Evolutionary conservation across 2,888 invertebrate species (phyloP).

Genomic region (Vesta saturnalis): DNA sequence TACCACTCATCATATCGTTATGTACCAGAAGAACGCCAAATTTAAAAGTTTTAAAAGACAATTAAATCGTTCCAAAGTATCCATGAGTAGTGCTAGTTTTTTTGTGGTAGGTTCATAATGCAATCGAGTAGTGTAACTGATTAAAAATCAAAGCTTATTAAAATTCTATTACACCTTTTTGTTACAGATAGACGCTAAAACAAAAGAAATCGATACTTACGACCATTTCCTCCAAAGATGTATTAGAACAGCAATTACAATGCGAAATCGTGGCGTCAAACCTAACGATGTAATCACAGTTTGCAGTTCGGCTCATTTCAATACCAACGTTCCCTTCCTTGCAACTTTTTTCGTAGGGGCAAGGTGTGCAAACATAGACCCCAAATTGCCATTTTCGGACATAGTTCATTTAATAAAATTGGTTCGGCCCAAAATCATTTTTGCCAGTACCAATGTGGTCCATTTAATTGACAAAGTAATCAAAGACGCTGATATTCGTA

Average conservation of each 20-base stretch:
- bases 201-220: slow-evolving; percentile 60
- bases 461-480: slow-evolving; percentile 39
- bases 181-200: slow-evolving; percentile 63
- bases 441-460: background rate
- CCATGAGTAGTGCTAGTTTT: too few relatives aligned
- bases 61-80: too few relatives aligned
- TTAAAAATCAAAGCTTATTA: too few relatives aligned
- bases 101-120: too few relatives aligned
- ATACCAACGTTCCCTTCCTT: slow-evolving; percentile 60
- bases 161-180: too few relatives aligned
- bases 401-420: too few relatives aligned
- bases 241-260: slow-evolving; percentile 59
- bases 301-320: slow-evolving; percentile 61
- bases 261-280: slow-evolving; percentile 56
- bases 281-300: slow-evolving; percentile 60
- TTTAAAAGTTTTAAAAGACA: too few relatives aligned
- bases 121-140: too few relatives aligned
- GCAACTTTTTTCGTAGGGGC: slow-evolving; percentile 58
- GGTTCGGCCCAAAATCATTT: too few relatives aligned
- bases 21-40: too few relatives aligned
- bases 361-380: slow-evolving; percentile 40
- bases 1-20: too few relatives aligned
- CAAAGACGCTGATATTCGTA: too few relatives aligned
- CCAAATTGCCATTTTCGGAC: slow-evolving; percentile 39
- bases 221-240: slow-evolving; percentile 57